These are phyloP conservation scores for Tyrannus savana DNA, from an alignment of 2,113 vertebrate species.

Conservation along the genomic window DNA sequence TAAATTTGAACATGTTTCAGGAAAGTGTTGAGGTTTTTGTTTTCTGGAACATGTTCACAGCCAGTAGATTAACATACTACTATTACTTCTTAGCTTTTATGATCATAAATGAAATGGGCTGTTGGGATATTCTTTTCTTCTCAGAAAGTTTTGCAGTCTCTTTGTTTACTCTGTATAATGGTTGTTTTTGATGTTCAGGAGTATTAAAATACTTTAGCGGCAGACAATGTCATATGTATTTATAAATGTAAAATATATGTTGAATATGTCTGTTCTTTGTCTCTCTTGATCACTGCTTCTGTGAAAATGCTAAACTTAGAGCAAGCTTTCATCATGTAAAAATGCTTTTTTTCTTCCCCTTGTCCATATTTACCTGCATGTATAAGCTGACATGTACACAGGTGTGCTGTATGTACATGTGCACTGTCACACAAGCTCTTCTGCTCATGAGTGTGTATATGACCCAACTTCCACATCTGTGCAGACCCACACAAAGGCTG, in stretches of 20 bases:
- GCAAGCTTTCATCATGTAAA: background rate
- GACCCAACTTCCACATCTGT: background rate
- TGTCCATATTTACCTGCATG: background rate
- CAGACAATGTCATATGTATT: background rate
- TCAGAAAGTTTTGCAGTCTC: background rate
- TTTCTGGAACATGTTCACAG: background rate
- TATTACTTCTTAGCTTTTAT: background rate
- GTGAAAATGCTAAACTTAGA: slow-evolving; percentile 16
- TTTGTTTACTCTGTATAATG: background rate
- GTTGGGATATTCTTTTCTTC: background rate
- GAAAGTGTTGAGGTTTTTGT: background rate
- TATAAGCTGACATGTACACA: background rate
- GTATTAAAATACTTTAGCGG: background rate
- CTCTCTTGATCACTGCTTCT: background rate
- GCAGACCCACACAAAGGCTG: background rate
- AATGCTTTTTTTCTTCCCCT: background rate
- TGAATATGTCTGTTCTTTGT: background rate
- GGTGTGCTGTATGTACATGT: background rate
- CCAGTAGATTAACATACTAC: background rate
- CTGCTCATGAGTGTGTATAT: background rate
- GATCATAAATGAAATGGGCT: background rate
- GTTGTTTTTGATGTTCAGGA: background rate
- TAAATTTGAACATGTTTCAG: background rate
- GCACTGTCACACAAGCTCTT: background rate
- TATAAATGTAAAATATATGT: background rate